Percentiles rank a stretch among this genome's conserved stretches.
phyloP scores from a whole-genome alignment of 2,113 vertebrate species.

The Ptyas mucosa region DNA sequence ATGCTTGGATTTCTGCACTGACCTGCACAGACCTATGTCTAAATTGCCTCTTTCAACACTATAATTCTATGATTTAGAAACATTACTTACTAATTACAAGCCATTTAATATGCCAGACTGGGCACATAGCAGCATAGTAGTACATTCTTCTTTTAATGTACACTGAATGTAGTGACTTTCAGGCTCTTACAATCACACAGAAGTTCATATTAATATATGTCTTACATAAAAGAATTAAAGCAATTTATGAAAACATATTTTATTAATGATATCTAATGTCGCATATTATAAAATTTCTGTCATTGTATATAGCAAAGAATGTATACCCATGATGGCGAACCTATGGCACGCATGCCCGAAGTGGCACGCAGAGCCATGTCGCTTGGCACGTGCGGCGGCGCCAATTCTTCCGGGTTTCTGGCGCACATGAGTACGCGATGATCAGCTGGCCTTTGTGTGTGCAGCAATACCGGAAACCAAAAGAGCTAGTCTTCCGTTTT shows the following conservation, averaged over 20 bases:
- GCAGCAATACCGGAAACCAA: too few species aligned
- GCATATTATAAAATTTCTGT: neutral
- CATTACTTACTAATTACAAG: neutral
- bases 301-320: neutral
- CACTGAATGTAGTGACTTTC: neutral
- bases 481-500: too few species aligned
- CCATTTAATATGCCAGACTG: neutral
- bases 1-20: neutral
- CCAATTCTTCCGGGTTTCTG: too few species aligned
- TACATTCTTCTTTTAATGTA: neutral
- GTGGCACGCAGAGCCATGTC: too few species aligned
- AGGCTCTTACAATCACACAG: neutral
- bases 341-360: too few species aligned
- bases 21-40: neutral
- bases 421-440: too few species aligned
- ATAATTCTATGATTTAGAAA: neutral
- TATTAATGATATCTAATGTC: neutral
- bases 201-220: neutral
- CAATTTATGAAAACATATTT: neutral
- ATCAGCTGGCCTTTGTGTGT: too few species aligned
- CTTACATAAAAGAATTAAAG: neutral
- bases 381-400: too few species aligned
- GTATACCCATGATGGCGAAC: too few species aligned
- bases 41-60: neutral
- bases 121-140: neutral